Conservation (phyloP, 2,888 invertebrate species). For the Sesia apiformis region DNA sequence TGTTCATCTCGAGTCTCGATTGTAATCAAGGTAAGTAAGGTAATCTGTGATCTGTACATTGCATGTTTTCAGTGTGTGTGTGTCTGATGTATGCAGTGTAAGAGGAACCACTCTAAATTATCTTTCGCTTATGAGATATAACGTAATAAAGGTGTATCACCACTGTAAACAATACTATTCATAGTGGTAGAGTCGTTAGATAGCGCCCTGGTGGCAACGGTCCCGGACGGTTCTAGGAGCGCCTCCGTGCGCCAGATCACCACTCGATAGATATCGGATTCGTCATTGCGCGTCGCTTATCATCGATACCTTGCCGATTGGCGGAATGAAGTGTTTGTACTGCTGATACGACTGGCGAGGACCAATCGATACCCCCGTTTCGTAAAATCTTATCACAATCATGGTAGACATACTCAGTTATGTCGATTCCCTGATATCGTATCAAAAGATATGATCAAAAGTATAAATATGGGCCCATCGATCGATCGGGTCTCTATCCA, state of each 20-base stretch:
- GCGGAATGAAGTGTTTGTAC: conserved; percentile 67
- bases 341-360: conserved; percentile 47
- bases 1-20: too few relatives aligned
- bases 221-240: conserved; percentile 29
- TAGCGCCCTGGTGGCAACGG: conserved; percentile 38
- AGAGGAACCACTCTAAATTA: not conserved
- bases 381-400: conserved; percentile 64
- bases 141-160: conserved; percentile 67
- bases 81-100: too few relatives aligned
- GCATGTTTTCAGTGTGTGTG: too few relatives aligned
- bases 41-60: too few relatives aligned
- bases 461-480: conserved; percentile 73
- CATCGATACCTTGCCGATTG: conserved; percentile 54
- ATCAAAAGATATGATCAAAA: conserved; percentile 69
- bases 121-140: conserved; percentile 26
- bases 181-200: conserved; percentile 46
- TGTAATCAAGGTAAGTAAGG: too few relatives aligned
- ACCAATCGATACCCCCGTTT: conserved; percentile 65
- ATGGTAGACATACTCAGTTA: conserved; percentile 66
- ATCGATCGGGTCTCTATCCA: conserved; percentile 71
- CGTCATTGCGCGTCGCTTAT: conserved; percentile 33
- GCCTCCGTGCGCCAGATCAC: conserved; percentile 16
- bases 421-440: conserved; percentile 63
- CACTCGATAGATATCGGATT: conserved; percentile 1
- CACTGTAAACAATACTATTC: conserved; percentile 48